phyloP scores from a whole-genome alignment of 2,113 vertebrate species.

The Strix uralensis region DNA sequence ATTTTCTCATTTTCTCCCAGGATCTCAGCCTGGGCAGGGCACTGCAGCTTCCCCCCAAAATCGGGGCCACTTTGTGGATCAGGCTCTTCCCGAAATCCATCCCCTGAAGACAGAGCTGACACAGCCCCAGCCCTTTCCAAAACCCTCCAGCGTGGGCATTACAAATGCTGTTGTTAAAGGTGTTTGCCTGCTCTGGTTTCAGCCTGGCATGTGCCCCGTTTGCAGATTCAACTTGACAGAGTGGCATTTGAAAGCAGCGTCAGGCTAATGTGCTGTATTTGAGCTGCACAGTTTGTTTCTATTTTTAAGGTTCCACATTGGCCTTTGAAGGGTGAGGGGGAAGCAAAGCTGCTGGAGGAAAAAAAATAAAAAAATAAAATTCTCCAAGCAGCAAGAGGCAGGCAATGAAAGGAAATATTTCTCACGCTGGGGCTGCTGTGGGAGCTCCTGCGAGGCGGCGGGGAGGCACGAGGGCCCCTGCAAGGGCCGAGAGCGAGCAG shows the following conservation, averaged over 20 bases:
- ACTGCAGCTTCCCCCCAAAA: not conserved
- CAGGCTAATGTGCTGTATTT: accelerated
- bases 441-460: accelerated
- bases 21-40: not conserved
- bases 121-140: accelerated
- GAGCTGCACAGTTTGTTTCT: not conserved
- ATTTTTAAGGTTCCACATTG: not conserved
- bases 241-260: not conserved
- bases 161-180: not conserved
- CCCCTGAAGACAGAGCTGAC: not conserved
- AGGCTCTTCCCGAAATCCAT: not conserved
- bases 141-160: accelerated
- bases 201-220: not conserved
- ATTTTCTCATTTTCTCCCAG: not conserved
- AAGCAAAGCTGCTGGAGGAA: not conserved
- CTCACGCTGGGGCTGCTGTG: not conserved
- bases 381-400: not conserved
- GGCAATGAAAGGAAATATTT: not conserved
- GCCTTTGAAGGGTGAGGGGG: not conserved
- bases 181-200: not conserved
- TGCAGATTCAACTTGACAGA: accelerated
- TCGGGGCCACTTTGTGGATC: accelerated
- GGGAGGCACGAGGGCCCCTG: not conserved
- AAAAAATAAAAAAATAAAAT: not conserved
- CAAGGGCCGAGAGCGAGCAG: not conserved